Percentiles rank a stretch among this genome's conserved stretches.
These are phyloP conservation scores for Cremastinae sp. DNA, from an alignment of 2,888 invertebrate genomes.

Conservation along the genomic window DNA sequence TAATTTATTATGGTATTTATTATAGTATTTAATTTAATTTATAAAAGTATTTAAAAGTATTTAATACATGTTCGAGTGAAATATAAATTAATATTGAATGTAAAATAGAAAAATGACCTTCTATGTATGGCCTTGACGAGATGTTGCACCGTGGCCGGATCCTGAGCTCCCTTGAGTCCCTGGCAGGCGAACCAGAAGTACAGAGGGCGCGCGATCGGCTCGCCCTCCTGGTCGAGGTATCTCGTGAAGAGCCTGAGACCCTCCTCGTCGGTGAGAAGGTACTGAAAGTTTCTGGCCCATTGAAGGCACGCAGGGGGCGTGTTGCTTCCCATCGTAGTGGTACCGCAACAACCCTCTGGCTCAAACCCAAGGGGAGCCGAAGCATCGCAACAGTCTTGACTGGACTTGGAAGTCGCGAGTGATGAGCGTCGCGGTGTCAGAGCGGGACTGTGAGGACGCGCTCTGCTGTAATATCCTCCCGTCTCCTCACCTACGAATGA, in stretches of 20 bases:
- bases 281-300: constrained; percentile 93
- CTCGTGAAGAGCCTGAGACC: constrained; percentile 93
- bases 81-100: neutral
- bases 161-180: constrained; percentile 90
- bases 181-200: constrained; percentile 97
- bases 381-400: constrained; percentile 75
- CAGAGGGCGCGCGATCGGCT: constrained; percentile 89
- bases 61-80: no score
- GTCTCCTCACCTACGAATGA: constrained; percentile 77
- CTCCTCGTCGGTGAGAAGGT: constrained; percentile 91
- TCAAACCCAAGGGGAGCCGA: constrained; percentile 83
- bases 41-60: neutral
- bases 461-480: constrained; percentile 75
- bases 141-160: constrained; percentile 87
- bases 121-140: constrained; percentile 93
- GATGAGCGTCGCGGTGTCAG: constrained; percentile 80
- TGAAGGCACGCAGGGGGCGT: constrained; percentile 89
- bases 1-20: no score
- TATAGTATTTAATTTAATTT: no score
- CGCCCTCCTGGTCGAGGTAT: constrained; percentile 90
- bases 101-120: constrained; percentile 63
- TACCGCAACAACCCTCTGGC: constrained; percentile 82
- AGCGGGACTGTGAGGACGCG: constrained; percentile 78
- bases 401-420: constrained; percentile 71
- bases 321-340: constrained; percentile 77